Percentiles rank a stretch among this genome's conserved stretches.
These are phyloP conservation scores for Thinocorus orbignyianus DNA, from an alignment of 2,113 vertebrate genomes.

Conservation along the genomic window DNA sequence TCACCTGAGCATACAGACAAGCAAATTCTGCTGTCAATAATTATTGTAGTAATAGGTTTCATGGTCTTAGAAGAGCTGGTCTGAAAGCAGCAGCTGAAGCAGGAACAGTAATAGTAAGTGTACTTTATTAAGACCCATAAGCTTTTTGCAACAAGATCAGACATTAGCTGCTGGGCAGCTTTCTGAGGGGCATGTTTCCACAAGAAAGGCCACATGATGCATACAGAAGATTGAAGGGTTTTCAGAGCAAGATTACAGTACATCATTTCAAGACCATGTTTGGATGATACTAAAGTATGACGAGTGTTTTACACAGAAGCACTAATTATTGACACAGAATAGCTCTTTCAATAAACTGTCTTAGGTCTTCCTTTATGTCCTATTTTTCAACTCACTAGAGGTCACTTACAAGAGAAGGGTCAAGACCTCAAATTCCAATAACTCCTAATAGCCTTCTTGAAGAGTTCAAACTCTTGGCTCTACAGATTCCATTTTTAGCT, in stretches of 20 bases:
- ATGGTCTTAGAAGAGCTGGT: background rate
- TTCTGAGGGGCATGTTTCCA: background rate
- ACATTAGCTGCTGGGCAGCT: background rate
- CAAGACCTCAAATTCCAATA: background rate
- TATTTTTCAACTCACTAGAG: background rate
- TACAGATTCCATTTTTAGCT: background rate
- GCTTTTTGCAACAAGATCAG: background rate
- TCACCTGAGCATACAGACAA: background rate
- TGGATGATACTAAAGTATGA: background rate
- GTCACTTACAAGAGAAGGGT: background rate
- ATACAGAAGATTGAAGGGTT: background rate
- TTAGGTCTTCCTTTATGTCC: background rate
- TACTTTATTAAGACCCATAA: background rate
- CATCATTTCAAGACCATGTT: no score
- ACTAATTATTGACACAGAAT: background rate
- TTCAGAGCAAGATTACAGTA: background rate
- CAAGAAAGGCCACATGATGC: background rate
- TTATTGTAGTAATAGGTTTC: constrained; percentile 6
- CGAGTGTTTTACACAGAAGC: background rate
- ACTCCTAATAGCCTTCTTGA: background rate
- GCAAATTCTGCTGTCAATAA: constrained; percentile 35
- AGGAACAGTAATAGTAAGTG: background rate
- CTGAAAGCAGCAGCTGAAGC: background rate
- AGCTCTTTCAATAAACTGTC: background rate
- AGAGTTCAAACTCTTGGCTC: background rate